phyloP scores from a whole-genome alignment of 2,888 invertebrate species.

The Calliopum simillimum region DNA sequence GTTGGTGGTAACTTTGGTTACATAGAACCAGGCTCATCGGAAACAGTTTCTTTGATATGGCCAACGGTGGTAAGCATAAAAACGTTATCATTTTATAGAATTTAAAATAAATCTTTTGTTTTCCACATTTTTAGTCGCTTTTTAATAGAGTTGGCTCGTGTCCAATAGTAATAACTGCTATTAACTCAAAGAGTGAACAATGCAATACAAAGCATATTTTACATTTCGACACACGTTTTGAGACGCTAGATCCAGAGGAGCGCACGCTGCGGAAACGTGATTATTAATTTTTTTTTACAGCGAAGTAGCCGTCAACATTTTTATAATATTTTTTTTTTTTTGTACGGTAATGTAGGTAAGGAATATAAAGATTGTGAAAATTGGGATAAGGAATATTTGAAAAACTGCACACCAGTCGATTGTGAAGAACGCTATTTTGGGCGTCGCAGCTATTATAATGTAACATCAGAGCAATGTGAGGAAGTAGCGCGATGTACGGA shows the following conservation, averaged over 20 bases:
- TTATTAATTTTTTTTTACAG: background rate
- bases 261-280: slow-evolving; percentile 49
- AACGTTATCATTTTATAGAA: background rate
- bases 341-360: slow-evolving; percentile 43
- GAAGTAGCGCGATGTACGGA: slow-evolving; percentile 42
- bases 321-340: background rate
- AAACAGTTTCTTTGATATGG: slow-evolving; percentile 60
- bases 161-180: slow-evolving; percentile 53
- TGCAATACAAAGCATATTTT: slow-evolving; percentile 46
- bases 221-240: slow-evolving; percentile 59
- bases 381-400: slow-evolving; percentile 68
- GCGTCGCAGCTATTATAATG: slow-evolving; percentile 68
- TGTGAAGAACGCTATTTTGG: slow-evolving; percentile 72
- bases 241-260: slow-evolving; percentile 53
- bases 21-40: slow-evolving; percentile 53
- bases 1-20: slow-evolving; percentile 61
- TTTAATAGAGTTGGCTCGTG: slow-evolving; percentile 63
- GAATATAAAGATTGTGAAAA: slow-evolving; percentile 55
- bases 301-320: background rate
- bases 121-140: slow-evolving; percentile 51
- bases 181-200: slow-evolving; percentile 49
- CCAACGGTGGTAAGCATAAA: slow-evolving; percentile 59
- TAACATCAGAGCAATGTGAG: slow-evolving; percentile 54
- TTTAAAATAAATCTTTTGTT: background rate
- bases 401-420: slow-evolving; percentile 69